Evolutionary conservation across 2,888 invertebrate genomes (phyloP), one percentile per base, ranked within the genome.

Genomic region (Orthosia gracilis): DNA sequence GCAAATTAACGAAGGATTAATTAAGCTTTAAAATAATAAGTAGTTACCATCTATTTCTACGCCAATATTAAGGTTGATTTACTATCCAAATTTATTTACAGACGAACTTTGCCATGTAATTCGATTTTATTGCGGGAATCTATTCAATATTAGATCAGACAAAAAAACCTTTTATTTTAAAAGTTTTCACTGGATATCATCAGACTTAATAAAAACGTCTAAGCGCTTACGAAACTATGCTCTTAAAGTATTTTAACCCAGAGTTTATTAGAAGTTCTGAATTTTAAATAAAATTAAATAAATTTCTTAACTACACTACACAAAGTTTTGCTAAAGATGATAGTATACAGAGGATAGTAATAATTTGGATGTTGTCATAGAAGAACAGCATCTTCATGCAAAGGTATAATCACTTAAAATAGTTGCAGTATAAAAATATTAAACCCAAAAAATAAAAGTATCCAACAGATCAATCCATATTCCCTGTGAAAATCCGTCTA

Each of bases 1-100:
- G 86, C 80, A 74, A 81, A 85, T 80, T 78, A 82, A 75, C 72
- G 67, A 74, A 76, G 76, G 71, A 87, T 88, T 87, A 81, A 84
- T 87, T 82, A 64, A 67, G 62, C 76, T 73, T 67, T 75, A 75
- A 82, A 83, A 78, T 81, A 76, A 78, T 77, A 75, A 63, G 52
- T 12, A 66, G 21, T 54, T 71, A 55, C 18, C 55, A 74, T 67
- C 54, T 52, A 18, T 58, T 55, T 26, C 40, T 50, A 52, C 12
- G 26, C 23, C 18, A 49, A 49, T 31, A 52, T 47, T 26, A 78
- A 54, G 2, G 21, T 62, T 62, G 13, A 45, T 78, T 61, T 78
- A 78, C 31, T 50, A 58, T 4, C 13, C 26, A 62, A 18, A 26
- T 11, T 15, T 49, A 17, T 66, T 61, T 66, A 57, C 26, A 18